Conservation (phyloP, 2,797 vertebrate species). For the Lacerta agilis region DNA sequence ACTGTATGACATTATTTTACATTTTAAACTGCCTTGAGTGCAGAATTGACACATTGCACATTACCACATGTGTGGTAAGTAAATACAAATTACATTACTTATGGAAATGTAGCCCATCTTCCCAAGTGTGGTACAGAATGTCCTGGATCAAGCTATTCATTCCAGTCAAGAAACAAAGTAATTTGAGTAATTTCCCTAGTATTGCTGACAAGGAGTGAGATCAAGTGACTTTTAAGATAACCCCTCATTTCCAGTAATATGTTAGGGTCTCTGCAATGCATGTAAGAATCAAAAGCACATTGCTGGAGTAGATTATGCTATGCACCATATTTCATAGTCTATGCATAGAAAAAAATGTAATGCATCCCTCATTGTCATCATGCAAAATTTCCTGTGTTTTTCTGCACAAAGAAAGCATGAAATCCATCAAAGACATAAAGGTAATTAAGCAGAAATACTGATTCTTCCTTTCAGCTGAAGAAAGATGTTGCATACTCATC, state of each 20-base stretch:
- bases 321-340: neutral
- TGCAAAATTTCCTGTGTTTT: conserved; percentile 33
- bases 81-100: neutral
- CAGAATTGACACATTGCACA: neutral
- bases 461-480: conserved; percentile 66
- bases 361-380: conserved; percentile 34
- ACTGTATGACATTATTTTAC: neutral
- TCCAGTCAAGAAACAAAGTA: conserved; percentile 60
- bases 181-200: conserved; percentile 56
- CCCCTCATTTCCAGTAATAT: conserved; percentile 16
- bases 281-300: conserved; percentile 30
- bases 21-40: neutral
- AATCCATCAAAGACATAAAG: conserved; percentile 59
- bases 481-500: conserved; percentile 63
- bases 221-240: conserved; percentile 29
- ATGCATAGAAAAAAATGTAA: neutral
- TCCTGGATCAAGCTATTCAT: conserved; percentile 3
- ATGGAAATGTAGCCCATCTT: neutral
- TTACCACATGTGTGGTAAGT: neutral
- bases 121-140: neutral
- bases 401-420: conserved; percentile 54
- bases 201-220: conserved; percentile 52
- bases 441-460: conserved; percentile 63
- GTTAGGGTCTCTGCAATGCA: conserved; percentile 3
- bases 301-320: conserved; percentile 15